Base-by-base conservation (phyloP, 2,113 vertebrate genomes). In the Pithys albifrons region DNA sequence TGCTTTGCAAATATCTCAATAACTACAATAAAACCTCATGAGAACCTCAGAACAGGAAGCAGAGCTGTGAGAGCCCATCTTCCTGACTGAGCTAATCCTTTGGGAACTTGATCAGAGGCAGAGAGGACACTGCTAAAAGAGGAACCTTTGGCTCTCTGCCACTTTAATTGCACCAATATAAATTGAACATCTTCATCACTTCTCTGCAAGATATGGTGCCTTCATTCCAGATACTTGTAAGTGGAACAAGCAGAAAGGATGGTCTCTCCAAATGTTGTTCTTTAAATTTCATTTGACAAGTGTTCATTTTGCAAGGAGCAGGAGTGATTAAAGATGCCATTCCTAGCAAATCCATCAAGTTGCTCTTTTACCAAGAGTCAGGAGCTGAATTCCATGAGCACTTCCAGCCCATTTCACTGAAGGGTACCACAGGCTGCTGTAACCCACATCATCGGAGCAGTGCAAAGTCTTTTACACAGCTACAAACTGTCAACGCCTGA, bases 51-150 rank as follows among this genome's bases (percentile, higher is more conserved):
- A 51, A 51, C n/a, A 61, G 61, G 57, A 82, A 89, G 45, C 31
- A 67, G 61, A 70, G 54, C 27, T 64, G 49, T 57, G 66, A 82
- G 84, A 89, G 55, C 31, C 12, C 9, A 0, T 59, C 65, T 37
- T 92, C 79, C 59, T 37, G 19, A 74, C 14, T 25, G 57, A 84
- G 49, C 27, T 89, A 52, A 80, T 37, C 65, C 46, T 77, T 19
- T 1, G 3, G 8, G 15, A 71, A 78, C 0, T 0, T 0, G 1
- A 72, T 73, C 48, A 37, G 52, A 69, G 71, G 37, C 78, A 51
- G 52, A 70, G 75, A 51, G 9, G 29, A 87, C 12, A 7, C 20
- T 45, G 49, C 27, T 81, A 61, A n/a, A 65, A 62, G n/a, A 23
- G 37, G 25, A 88, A 62, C 5, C 12, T 82, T 20, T 66, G 87